A percentile compares a stretch with the other conserved stretches of the same genome.
phyloP scores from a whole-genome alignment of 1,140 invertebrate species.

The Leptonema lineaticorne region DNA sequence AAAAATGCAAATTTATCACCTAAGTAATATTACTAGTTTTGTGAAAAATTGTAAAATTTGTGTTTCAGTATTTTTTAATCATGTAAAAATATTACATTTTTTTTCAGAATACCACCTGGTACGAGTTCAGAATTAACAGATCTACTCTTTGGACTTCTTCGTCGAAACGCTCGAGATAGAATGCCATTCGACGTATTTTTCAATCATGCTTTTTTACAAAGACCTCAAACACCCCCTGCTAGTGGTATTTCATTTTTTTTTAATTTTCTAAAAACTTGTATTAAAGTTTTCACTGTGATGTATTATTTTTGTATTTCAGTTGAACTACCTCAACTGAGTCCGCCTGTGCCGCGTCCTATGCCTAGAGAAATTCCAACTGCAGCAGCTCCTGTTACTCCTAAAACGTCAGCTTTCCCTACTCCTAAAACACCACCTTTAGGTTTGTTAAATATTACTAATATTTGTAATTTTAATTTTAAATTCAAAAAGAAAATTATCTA shows the following conservation, averaged over 20 bases:
- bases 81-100: constrained; percentile 31
- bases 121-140: constrained; percentile 88
- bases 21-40: constrained; percentile 67
- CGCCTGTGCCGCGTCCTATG: constrained; percentile 27
- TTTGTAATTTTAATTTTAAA: background rate
- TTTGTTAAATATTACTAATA: background rate
- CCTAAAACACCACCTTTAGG: constrained; percentile 30
- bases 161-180: constrained; percentile 90
- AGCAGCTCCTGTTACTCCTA: constrained; percentile 29
- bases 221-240: constrained; percentile 57
- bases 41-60: background rate
- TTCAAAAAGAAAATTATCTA: background rate
- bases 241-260: constrained; percentile 33
- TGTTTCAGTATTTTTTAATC: too few species aligned
- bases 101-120: constrained; percentile 82
- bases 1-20: constrained; percentile 93
- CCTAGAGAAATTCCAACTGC: constrained; percentile 24
- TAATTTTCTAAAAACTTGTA: background rate
- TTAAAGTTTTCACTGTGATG: background rate
- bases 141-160: constrained; percentile 82
- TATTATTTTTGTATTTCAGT: constrained; percentile 29
- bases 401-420: constrained; percentile 10
- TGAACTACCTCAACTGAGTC: constrained; percentile 36
- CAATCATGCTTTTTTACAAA: constrained; percentile 85
- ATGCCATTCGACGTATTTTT: constrained; percentile 97